phyloP scores from a whole-genome alignment of 2,113 vertebrate species.

The Lepidothrix coronata region DNA sequence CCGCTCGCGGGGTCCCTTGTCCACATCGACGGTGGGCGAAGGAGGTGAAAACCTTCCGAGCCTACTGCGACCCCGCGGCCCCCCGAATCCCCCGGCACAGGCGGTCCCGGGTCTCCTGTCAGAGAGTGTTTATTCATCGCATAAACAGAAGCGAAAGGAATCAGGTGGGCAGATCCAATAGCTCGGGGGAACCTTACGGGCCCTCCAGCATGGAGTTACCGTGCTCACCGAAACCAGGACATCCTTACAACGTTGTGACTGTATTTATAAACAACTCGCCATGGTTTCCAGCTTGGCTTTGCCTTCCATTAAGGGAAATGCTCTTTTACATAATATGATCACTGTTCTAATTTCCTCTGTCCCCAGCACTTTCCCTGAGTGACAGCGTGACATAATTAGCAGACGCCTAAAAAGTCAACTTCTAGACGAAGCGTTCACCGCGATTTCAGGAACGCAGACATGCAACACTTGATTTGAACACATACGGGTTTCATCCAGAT shows the following conservation, averaged over 20 bases:
- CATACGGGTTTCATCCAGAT: not conserved
- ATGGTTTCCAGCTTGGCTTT: not conserved
- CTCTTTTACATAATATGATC: not conserved
- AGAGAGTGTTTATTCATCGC: not conserved
- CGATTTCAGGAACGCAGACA: not conserved
- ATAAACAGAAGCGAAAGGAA: not conserved
- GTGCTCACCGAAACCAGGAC: not conserved
- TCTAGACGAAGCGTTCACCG: not conserved
- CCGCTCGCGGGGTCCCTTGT: not conserved
- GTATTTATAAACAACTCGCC: accelerated
- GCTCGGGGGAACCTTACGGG: not conserved
- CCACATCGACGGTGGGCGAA: not conserved
- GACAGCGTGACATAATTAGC: not conserved
- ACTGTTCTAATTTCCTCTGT: not conserved
- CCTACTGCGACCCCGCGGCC: not conserved
- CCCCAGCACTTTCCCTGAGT: not conserved
- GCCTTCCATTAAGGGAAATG: not conserved
- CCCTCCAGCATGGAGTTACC: too few species aligned
- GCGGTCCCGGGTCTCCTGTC: not conserved
- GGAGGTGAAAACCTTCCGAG: not conserved
- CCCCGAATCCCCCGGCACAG: not conserved
- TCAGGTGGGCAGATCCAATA: not conserved
- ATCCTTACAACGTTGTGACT: not conserved
- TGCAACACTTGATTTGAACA: not conserved
- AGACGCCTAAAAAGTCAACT: not conserved